These are phyloP conservation scores for Pterocles orientalis DNA, from an alignment of 2,113 vertebrate species.

Conservation along the genomic window DNA sequence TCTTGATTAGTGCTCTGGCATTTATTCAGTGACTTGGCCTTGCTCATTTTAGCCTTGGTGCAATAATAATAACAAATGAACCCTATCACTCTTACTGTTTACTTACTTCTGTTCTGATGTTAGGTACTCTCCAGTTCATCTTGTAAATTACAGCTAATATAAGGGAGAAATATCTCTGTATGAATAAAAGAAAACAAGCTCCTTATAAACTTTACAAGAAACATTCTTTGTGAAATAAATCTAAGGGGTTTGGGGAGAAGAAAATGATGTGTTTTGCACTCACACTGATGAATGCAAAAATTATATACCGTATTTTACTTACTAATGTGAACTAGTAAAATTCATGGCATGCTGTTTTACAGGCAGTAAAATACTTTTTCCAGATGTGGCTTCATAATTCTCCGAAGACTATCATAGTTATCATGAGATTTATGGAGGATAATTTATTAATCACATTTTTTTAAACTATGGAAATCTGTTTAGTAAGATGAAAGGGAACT, in stretches of 20 bases:
- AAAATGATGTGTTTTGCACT: conserved; percentile 67
- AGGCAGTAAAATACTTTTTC: conserved; percentile 86
- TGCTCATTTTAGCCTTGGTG: conserved; percentile 49
- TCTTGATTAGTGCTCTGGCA: conserved; percentile 48
- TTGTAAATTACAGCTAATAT: conserved; percentile 59
- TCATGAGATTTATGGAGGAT: conserved; percentile 88
- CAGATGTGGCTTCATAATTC: conserved; percentile 89
- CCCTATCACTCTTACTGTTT: conserved; percentile 55
- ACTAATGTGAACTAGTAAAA: conserved; percentile 80
- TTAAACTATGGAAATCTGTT: conserved; percentile 80
- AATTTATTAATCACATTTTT: conserved; percentile 89
- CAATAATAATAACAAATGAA: conserved; percentile 55
- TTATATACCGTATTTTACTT: conserved; percentile 79
- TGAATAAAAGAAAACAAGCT: conserved; percentile 66
- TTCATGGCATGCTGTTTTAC: conserved; percentile 79
- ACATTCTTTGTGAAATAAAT: conserved; percentile 77
- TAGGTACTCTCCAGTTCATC: conserved; percentile 51
- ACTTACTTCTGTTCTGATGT: conserved; percentile 56
- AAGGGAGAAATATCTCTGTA: conserved; percentile 31
- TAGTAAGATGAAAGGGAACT: conserved; percentile 84
- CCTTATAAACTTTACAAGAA: conserved; percentile 75
- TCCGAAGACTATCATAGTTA: conserved; percentile 84
- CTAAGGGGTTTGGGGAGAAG: conserved; percentile 54
- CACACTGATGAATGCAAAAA: conserved; percentile 73
- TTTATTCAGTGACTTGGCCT: conserved; percentile 57